Evolutionary conservation across 2,888 invertebrate genomes (phyloP), one percentile per base, ranked within the genome.

Genomic region (Asteroscopus sphinx): DNA sequence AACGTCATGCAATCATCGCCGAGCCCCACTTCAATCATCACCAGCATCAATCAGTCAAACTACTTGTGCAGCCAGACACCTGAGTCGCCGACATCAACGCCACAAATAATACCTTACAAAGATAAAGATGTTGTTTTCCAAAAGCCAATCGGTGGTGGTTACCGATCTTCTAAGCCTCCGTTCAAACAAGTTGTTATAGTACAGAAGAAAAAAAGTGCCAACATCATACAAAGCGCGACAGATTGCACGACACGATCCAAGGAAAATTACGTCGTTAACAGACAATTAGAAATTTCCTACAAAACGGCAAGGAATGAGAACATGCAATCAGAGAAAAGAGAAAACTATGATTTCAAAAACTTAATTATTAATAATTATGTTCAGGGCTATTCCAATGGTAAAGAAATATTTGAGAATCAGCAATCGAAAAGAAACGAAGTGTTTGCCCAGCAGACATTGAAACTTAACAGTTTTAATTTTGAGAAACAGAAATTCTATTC

Each of bases 21-120:
- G 1, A 95, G 94, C 61, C 94, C 95, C 11, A 94, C 88, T 2
- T 91, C 94, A 3, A 91, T 95, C 39, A 94, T 94, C 52, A 72
- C 84, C 25, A 92, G 88, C 70, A 92, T 94, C 71, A 94, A 95
- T 65, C 95, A 94, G 53, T 93, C 94, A 0, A 92, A 87, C 69
- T 95, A 85, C 77, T 77, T 94, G 51, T 94, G 93, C 80, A 92
- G 90, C 58, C 88, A 89, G 59, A 66, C 81, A 2, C 75, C 81
- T 35, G 88, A 87, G 0, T 64, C 80, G 2, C 85, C 78, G 13
- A 36, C 75, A 2, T 39, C 71, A 0, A 52, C 75, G 3, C 52
- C 75, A 16, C 77, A 72, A 57, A 51, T 52, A 7, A 63, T 76
- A 6, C 57, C 76, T 0, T 80, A 65, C 67, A 85, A 83, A 49